A percentile compares a stretch with the other conserved stretches of the same genome.
These are phyloP conservation scores for Semaprochilodus insignis DNA, from an alignment of 2,797 vertebrate genomes.

Conservation along the genomic window DNA sequence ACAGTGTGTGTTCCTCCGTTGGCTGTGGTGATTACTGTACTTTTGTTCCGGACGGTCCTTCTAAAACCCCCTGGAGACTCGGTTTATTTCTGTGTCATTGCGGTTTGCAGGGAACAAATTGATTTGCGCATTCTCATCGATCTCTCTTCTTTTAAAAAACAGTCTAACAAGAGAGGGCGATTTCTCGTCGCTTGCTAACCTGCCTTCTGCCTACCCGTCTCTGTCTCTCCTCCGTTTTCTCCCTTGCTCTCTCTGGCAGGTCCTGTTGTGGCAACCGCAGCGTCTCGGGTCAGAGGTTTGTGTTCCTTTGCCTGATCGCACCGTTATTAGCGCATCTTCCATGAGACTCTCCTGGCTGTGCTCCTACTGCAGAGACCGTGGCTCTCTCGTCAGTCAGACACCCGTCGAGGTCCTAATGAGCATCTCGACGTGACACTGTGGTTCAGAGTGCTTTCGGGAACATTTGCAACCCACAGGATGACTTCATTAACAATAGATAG, in stretches of 20 bases:
- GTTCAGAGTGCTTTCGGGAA: constrained; percentile 9
- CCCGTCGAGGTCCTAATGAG: constrained; percentile 2
- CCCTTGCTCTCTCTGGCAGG: neutral
- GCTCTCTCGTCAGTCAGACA: neutral
- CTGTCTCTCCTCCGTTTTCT: neutral
- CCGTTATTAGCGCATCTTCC: constrained; percentile 37
- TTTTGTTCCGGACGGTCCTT: neutral
- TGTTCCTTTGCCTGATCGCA: neutral
- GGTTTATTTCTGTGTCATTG: constrained; percentile 14
- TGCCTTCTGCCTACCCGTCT: constrained; percentile 29
- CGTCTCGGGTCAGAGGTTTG: constrained; percentile 28
- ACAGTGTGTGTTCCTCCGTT: neutral
- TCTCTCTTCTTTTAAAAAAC: neutral
- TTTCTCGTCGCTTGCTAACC: constrained; percentile 32
- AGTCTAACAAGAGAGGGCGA: neutral
- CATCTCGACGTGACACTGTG: constrained; percentile 17
- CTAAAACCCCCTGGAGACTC: neutral
- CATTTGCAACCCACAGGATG: constrained; percentile 14
- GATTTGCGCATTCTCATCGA: constrained; percentile 9
- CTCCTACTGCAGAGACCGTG: constrained; percentile 10
- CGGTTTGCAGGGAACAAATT: constrained; percentile 23
- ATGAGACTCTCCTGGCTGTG: constrained; percentile 7
- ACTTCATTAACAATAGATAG: constrained; percentile 34
- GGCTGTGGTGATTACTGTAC: neutral
- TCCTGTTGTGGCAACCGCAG: constrained; percentile 11